Evolutionary conservation across 2,888 invertebrate genomes (phyloP).

Genomic region (Acronicta leporina): DNA sequence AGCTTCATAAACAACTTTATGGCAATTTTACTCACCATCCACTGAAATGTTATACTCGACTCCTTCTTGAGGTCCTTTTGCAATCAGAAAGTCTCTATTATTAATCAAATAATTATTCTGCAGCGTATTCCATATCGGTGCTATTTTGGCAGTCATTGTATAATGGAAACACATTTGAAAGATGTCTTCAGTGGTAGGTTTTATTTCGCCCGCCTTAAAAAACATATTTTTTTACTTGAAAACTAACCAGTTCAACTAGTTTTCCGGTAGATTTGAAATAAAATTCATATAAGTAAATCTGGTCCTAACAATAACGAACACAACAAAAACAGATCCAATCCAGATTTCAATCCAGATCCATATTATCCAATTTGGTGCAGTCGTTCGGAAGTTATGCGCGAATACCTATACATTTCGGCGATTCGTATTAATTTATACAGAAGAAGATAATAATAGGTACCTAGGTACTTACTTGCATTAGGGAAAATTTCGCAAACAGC

Average conservation of each 20-base stretch:
- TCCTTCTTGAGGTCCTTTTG: constrained; percentile 73
- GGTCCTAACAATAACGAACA: no score
- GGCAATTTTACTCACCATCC: constrained; percentile 70
- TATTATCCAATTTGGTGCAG: no score
- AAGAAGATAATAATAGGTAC: no score
- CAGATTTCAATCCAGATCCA: no score
- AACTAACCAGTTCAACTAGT: no score
- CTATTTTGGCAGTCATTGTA: constrained; percentile 80
- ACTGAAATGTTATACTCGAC: constrained; percentile 66
- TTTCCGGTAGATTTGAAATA: no score
- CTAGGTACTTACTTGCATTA: constrained; percentile 74
- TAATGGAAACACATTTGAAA: constrained; percentile 80
- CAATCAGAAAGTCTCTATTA: constrained; percentile 78
- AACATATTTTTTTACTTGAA: not conserved
- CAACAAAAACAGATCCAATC: no score
- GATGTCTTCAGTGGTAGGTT: constrained; percentile 66
- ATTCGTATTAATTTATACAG: no score
- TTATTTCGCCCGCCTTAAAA: constrained; percentile 74
- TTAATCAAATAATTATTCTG: constrained; percentile 76
- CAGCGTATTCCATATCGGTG: constrained; percentile 79
- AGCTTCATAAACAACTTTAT: no score
- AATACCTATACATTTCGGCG: no score
- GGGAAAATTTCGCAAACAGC: constrained; percentile 77
- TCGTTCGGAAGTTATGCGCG: no score
- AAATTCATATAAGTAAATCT: no score